Conservation (phyloP, 2,797 vertebrate species). For the Gymnocypris eckloni region DNA sequence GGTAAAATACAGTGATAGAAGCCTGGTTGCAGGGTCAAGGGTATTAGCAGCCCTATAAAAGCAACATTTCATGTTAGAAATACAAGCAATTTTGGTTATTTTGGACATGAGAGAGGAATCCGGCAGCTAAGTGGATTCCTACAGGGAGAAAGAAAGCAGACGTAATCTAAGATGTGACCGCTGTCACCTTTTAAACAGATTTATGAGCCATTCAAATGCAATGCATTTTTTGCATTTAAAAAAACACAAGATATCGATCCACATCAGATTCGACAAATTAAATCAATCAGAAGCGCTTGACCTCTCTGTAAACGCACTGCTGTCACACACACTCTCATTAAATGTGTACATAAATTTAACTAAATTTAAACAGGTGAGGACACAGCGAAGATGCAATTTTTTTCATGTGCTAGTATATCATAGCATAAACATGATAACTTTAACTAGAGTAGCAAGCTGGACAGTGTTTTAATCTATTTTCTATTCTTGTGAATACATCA, state of each 20-base stretch:
- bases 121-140: neutral
- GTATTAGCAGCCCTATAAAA: too few species aligned
- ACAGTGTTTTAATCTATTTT: neutral
- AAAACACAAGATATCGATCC: neutral
- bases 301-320: neutral
- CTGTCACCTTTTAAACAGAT: neutral
- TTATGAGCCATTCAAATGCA: neutral
- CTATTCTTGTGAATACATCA: neutral
- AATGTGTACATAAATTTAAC: neutral
- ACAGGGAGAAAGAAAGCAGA: too few species aligned
- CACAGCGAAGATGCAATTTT: neutral
- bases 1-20: slow-evolving; percentile 24
- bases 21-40: neutral
- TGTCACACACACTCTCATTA: neutral
- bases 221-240: neutral
- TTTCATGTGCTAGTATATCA: neutral
- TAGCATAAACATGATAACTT: neutral
- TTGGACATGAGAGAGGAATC: slow-evolving; percentile 6
- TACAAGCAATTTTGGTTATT: slow-evolving; percentile 25
- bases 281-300: neutral
- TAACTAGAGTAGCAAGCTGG: neutral
- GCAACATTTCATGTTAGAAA: slow-evolving; percentile 38
- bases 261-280: neutral
- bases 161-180: neutral
- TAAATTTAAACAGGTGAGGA: neutral